phyloP scores from a whole-genome alignment of 2,888 invertebrate species.

The Sabatieria punctata region DNA sequence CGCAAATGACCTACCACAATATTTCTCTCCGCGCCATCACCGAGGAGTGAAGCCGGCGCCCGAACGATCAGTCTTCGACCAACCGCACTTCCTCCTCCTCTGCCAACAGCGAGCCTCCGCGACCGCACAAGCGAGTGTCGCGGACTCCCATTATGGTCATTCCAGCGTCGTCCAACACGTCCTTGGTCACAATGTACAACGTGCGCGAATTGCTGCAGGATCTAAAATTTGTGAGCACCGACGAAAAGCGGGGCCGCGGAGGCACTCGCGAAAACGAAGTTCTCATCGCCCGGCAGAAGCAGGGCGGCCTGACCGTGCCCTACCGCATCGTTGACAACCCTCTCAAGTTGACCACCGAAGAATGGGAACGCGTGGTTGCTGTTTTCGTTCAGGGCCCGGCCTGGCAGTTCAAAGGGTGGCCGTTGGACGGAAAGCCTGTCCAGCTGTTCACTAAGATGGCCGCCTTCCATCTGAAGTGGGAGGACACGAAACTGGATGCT shows the following conservation, averaged over 20 bases:
- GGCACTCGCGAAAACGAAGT: conserved; percentile 78
- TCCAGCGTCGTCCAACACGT: conserved; percentile 79
- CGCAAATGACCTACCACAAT: conserved; percentile 93
- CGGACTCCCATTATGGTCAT: conserved; percentile 87
- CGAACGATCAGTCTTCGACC: background rate
- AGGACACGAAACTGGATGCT: conserved; percentile 78
- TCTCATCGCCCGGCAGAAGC: conserved; percentile 53
- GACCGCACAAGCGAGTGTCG: conserved; percentile 44
- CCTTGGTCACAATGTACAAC: conserved; percentile 91
- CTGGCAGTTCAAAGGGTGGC: conserved; percentile 63
- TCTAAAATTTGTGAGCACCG: conserved; percentile 46
- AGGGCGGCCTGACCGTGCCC: conserved; percentile 58
- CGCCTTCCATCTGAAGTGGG: conserved; percentile 89
- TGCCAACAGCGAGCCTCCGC: conserved; percentile 1
- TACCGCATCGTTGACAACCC: conserved; percentile 94
- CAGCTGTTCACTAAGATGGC: conserved; percentile 92
- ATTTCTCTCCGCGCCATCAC: conserved; percentile 94
- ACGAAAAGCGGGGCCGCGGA: conserved; percentile 70
- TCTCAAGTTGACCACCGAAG: conserved; percentile 64
- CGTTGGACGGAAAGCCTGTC: conserved; percentile 92
- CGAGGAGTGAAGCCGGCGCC: conserved; percentile 48
- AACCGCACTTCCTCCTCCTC: background rate
- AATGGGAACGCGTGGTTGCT: conserved; percentile 95
- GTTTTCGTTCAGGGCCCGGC: conserved; percentile 98
- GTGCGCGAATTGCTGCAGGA: conserved; percentile 76